A percentile compares a stretch with the other conserved stretches of the same genome.
phyloP scores from a whole-genome alignment of 2,888 invertebrate genomes.

The Nephrotoma appendiculata region DNA sequence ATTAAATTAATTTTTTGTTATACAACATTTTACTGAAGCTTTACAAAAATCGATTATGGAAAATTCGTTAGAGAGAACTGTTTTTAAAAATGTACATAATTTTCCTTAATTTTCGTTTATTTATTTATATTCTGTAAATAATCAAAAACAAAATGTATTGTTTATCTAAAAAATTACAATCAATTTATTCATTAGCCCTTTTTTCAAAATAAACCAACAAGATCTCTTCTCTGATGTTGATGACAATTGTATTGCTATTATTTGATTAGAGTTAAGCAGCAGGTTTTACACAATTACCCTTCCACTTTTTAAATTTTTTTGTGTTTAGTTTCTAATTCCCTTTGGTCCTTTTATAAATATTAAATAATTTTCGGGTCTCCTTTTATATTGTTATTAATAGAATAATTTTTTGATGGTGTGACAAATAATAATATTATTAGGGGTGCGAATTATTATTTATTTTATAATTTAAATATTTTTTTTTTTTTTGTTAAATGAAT shows the following conservation, averaged over 20 bases:
- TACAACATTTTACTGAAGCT: not conserved
- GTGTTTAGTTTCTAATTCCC: not conserved
- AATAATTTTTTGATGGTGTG: not conserved
- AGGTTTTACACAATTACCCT: not conserved
- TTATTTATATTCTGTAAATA: not conserved
- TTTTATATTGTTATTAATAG: not conserved
- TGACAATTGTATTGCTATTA: not conserved
- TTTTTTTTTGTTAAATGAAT: not conserved
- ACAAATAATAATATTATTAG: not conserved
- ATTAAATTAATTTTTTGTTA: not conserved
- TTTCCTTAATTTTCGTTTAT: not conserved
- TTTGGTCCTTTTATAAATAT: not conserved
- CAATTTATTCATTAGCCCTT: conserved; percentile 1
- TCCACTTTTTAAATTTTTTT: not conserved
- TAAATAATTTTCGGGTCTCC: not conserved
- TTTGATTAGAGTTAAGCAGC: not conserved
- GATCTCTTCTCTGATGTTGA: not conserved
- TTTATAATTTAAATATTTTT: not conserved
- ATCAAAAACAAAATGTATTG: not conserved
- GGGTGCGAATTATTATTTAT: not conserved
- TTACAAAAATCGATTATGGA: not conserved
- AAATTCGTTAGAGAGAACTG: not conserved
- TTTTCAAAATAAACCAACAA: not conserved
- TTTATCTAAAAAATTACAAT: conserved; percentile 5
- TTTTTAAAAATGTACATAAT: not conserved